A percentile compares a stretch with the other conserved stretches of the same genome.
These are phyloP conservation scores for Coccyzus lansbergi DNA, from an alignment of 2,797 vertebrate species.

Conservation along the genomic window DNA sequence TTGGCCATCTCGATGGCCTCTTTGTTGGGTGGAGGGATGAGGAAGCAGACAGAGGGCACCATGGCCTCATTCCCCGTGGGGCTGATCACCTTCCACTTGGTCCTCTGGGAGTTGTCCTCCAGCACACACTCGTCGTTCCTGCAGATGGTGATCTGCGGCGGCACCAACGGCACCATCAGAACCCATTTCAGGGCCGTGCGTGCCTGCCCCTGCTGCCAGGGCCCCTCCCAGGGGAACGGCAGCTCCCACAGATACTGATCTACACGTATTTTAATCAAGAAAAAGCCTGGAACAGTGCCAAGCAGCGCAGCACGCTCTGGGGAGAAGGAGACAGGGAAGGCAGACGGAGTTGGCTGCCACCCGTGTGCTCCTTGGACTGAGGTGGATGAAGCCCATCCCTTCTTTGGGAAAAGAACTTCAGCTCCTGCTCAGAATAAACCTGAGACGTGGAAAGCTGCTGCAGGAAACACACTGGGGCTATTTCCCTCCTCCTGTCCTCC, in stretches of 20 bases:
- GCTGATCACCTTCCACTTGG: constrained; percentile 99
- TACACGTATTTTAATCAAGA: background rate
- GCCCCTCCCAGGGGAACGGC: background rate
- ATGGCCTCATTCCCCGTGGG: constrained; percentile 97
- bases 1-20: constrained; percentile 90
- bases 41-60: constrained; percentile 97
- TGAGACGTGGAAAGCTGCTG: background rate
- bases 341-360: background rate
- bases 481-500: background rate
- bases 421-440: background rate
- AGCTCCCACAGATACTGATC: background rate
- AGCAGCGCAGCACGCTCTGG: background rate
- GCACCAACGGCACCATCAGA: background rate
- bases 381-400: background rate
- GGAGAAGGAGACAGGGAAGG: background rate
- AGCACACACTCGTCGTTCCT: constrained; percentile 96
- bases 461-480: background rate
- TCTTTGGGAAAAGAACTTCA: background rate
- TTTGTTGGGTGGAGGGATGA: constrained; percentile 91
- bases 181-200: background rate
- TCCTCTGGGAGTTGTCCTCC: constrained; percentile 96
- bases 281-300: background rate
- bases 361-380: background rate
- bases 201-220: background rate
- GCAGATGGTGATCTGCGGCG: constrained; percentile 90